Evolutionary conservation across 2,888 invertebrate genomes (phyloP).

Genomic region (Megalurothrips usitatus): DNA sequence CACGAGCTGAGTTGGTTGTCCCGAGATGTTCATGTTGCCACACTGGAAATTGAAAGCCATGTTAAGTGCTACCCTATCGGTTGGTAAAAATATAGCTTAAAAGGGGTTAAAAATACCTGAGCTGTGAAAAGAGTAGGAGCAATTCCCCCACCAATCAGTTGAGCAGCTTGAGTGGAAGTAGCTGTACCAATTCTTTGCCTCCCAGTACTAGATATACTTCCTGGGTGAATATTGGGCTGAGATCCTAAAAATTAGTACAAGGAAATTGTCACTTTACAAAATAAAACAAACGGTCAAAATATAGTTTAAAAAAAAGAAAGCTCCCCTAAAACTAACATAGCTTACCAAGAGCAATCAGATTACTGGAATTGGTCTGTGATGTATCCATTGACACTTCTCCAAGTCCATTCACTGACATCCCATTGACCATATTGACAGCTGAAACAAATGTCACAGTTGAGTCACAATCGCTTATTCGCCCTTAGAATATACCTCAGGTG

Average conservation of each 20-base stretch:
- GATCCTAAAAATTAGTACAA: conserved; percentile 43
- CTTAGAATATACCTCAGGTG: not conserved
- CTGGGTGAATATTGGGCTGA: conserved; percentile 60
- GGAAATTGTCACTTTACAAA: not conserved
- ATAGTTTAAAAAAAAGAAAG: not conserved
- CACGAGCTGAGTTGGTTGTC: conserved; percentile 48
- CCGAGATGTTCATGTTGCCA: conserved; percentile 30
- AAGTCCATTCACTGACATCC: conserved; percentile 68
- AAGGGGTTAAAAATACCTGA: conserved; percentile 44
- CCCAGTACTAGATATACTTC: conserved; percentile 60
- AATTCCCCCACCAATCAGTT: conserved; percentile 65
- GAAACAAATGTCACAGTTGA: conserved; percentile 36
- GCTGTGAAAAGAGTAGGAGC: conserved; percentile 62
- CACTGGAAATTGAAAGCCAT: conserved; percentile 1
- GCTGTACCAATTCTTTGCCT: conserved; percentile 56
- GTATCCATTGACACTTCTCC: conserved; percentile 69
- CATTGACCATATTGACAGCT: conserved; percentile 70
- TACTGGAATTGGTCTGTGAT: conserved; percentile 50
- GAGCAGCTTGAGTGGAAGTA: conserved; percentile 58
- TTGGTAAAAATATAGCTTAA: not conserved
- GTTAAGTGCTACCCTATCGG: conserved; percentile 1
- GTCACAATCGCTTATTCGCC: not conserved
- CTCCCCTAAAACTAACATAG: not conserved
- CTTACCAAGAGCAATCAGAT: conserved; percentile 48
- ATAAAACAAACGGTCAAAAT: not conserved